Base-by-base conservation (phyloP, 2,888 invertebrate genomes). In the Acrocyrtus sp. region DNA sequence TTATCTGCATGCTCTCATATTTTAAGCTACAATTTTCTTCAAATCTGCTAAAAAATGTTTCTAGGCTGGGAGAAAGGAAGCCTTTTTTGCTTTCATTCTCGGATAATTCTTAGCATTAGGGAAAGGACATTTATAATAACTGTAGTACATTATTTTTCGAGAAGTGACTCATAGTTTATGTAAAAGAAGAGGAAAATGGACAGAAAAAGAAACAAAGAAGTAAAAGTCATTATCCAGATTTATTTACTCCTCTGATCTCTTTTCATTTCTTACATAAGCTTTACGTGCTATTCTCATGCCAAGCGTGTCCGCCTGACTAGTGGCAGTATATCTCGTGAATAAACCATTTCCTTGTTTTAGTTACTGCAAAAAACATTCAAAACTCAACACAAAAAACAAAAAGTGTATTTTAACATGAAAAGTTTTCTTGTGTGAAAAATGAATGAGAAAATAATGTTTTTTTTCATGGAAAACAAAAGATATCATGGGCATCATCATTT, bases 361-460 rank as follows among this genome's bases (percentile, higher is more conserved):
- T 48, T 48, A 4, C 22, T 17, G 12, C 12, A 21, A 29, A 41
- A 58, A 8, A 41, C 1, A 19, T 6, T 15, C 2, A 24, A 27
- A 66, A 17, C 29, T 15, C n/a, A 10, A 8, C 66, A n/a, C n/a
- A n/a, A n/a, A n/a, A n/a, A n/a, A 19, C 22, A 67, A 63, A 54
- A 63, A 57, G 53, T 43, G 15, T n/a, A 17, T 34, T 24, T 10
- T 34, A 43, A 22, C 39, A 53, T 45, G 57, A 39, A 70, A 63
- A 72, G 56, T 50, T 69, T 70, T 58, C 45, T 34, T 63, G 63
- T 72, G 72, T 72, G 65, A 65, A 72, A 61, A 72, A 72, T 57
- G 65, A 65, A 53, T 72, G 58, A 65, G 63, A 57, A 57, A 58
- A 72, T 58, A 65, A 72, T 65, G 47, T 51, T 58, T 48, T 61